Evolutionary conservation across 2,797 vertebrate genomes (phyloP), one percentile per base, ranked within the genome.

Genomic region (Pantherophis vulpinus): DNA sequence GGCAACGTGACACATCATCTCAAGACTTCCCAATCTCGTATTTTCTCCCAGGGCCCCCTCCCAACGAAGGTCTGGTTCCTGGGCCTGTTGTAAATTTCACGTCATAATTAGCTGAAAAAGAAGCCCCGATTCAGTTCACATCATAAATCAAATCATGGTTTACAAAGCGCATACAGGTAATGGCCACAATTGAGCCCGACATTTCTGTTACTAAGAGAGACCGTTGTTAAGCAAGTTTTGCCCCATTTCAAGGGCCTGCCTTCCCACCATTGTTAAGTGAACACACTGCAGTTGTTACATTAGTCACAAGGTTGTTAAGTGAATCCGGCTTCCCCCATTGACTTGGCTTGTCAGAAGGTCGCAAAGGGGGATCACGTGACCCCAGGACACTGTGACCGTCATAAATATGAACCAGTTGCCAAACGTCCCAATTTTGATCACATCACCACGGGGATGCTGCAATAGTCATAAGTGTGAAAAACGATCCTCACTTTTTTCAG

Each of bases 161-260:
- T 42, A 20, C 70, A 32, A 32, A 74, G 32, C 32, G 9, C 32
- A 42, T 16, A n/a, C 29, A n/a, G 29, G 29, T 1, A 14, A 29
- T 1, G 1, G 4, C 10, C 61, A 29, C 4, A 1, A 13, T 12
- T 0, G 4, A 12, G 63, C 0, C 12, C 63, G n/a, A n/a, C 11
- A 16, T 16, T 13, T n/a, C 27, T n/a, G 12, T n/a, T 66, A 13
- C 61, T n/a, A 66, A 66, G 27, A 63, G 61, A 63, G 63, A 63
- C 59, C 0, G 27, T 63, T 29, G 27, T n/a, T 66, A 63, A n/a
- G 27, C n/a, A 5, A 14, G 4, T 66, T 66, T n/a, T 14, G 12
- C 29, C 29, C 63, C 63, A 14, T 66, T 66, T n/a, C 29, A n/a
- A 2, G 29, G 12, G n/a, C 12, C 63, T n/a, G 13, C 12, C 61